A percentile compares a stretch with the other conserved stretches of the same genome.
phyloP scores from a whole-genome alignment of 2,888 invertebrate genomes.

The Sipha maydis region DNA sequence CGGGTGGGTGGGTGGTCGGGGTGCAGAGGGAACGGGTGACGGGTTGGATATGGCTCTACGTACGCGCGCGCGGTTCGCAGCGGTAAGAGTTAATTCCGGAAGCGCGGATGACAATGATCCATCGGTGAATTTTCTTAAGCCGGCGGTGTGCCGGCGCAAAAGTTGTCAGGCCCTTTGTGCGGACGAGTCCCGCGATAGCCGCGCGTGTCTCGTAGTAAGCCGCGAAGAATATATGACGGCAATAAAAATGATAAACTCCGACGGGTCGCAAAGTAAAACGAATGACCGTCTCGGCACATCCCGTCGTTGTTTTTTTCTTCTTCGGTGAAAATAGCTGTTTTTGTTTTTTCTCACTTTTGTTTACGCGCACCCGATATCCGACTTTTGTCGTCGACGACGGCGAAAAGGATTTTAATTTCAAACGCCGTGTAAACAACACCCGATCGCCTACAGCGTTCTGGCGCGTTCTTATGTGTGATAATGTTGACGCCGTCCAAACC shows the following conservation, averaged over 20 bases:
- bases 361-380: neutral
- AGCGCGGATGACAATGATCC: constrained; percentile 53
- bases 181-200: neutral
- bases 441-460: neutral
- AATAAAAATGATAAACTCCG: constrained; percentile 61
- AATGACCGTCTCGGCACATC: constrained; percentile 36
- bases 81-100: constrained; percentile 45
- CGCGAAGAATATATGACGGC: constrained; percentile 52
- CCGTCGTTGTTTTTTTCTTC: neutral
- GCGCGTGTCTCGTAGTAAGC: constrained; percentile 33
- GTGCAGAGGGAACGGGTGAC: too few relatives aligned
- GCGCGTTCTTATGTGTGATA: too few relatives aligned
- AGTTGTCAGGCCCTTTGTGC: constrained; percentile 33
- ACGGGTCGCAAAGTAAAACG: constrained; percentile 57
- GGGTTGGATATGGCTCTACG: too few relatives aligned
- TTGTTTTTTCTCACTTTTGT: neutral
- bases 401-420: neutral
- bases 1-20: too few relatives aligned
- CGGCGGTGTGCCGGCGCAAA: constrained; percentile 17
- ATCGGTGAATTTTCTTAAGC: constrained; percentile 55
- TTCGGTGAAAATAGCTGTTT: neutral
- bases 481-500: too few relatives aligned
- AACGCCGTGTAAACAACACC: neutral
- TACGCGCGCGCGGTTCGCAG: neutral
- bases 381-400: neutral